phyloP scores from a whole-genome alignment of 2,797 vertebrate species.

The Enteromius thamalakanensis region DNA sequence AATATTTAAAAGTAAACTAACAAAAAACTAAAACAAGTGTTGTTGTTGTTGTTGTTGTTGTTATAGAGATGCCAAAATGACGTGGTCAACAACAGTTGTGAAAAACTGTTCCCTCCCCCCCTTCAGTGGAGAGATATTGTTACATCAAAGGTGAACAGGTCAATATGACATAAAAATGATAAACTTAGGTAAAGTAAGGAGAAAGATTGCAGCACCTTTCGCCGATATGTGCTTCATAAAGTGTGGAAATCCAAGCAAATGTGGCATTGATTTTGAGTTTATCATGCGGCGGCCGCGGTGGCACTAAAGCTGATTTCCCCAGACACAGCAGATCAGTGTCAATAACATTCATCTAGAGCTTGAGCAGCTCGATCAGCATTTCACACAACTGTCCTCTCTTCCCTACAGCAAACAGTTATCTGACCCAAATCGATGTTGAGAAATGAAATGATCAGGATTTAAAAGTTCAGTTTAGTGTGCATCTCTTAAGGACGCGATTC shows the following conservation, averaged over 20 bases:
- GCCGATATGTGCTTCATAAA: conserved; percentile 78
- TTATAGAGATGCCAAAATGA: not conserved
- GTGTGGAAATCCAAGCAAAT: conserved; percentile 77
- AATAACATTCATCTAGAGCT: conserved; percentile 84
- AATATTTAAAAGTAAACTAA: not conserved
- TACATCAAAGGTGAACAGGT: conserved; percentile 68
- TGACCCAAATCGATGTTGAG: conserved; percentile 58
- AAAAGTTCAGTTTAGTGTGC: conserved; percentile 29
- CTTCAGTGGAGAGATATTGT: conserved; percentile 44
- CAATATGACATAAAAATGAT: conserved; percentile 78
- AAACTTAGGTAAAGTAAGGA: conserved; percentile 75
- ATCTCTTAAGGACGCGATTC: not conserved
- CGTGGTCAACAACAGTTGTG: conserved; percentile 28
- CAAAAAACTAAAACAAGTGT: not conserved
- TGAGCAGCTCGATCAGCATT: conserved; percentile 77
- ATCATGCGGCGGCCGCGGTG: conserved; percentile 71
- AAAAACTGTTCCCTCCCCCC: conserved; percentile 66
- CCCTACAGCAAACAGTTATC: conserved; percentile 81
- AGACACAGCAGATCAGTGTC: conserved; percentile 85
- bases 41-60: not conserved
- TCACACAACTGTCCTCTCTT: conserved; percentile 78
- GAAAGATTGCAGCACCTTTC: conserved; percentile 70
- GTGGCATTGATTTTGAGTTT: conserved; percentile 86
- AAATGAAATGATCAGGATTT: conserved; percentile 36
- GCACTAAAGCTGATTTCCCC: conserved; percentile 86